phyloP scores from a whole-genome alignment of 2,113 vertebrate genomes.

The Grammomys surdaster region DNA sequence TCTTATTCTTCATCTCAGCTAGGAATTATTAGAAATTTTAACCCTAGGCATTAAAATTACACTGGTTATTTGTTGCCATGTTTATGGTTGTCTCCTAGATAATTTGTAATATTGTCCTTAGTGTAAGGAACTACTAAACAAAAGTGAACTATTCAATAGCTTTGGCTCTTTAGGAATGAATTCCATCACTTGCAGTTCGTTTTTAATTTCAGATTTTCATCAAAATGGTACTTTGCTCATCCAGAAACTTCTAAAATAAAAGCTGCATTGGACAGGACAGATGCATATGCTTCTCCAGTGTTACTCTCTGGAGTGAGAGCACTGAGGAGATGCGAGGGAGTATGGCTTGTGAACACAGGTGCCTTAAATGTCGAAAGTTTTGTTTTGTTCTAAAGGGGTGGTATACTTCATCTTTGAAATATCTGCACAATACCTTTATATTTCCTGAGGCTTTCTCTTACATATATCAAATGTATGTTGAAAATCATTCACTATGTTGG shows the following conservation, averaged over 20 bases:
- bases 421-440: background rate
- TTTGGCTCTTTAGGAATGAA: background rate
- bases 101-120: constrained; percentile 33
- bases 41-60: background rate
- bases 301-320: background rate
- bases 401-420: constrained; percentile 35
- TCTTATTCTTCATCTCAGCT: background rate
- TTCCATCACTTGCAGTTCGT: constrained; percentile 48
- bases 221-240: constrained; percentile 12
- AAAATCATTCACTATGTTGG: background rate
- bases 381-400: background rate
- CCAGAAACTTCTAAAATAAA: constrained; percentile 44
- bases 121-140: constrained; percentile 30
- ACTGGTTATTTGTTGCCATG: constrained; percentile 37
- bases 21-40: background rate
- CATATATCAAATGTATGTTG: background rate
- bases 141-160: background rate
- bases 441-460: background rate
- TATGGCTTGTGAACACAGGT: background rate
- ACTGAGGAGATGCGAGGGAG: background rate
- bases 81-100: constrained; percentile 7
- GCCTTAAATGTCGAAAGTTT: background rate
- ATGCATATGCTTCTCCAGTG: constrained; percentile 10
- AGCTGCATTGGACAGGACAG: background rate
- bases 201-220: constrained; percentile 72